A percentile compares a stretch with the other conserved stretches of the same genome.
These are phyloP conservation scores for Slavum lentiscoides DNA, from an alignment of 2,888 invertebrate species.

Conservation along the genomic window DNA sequence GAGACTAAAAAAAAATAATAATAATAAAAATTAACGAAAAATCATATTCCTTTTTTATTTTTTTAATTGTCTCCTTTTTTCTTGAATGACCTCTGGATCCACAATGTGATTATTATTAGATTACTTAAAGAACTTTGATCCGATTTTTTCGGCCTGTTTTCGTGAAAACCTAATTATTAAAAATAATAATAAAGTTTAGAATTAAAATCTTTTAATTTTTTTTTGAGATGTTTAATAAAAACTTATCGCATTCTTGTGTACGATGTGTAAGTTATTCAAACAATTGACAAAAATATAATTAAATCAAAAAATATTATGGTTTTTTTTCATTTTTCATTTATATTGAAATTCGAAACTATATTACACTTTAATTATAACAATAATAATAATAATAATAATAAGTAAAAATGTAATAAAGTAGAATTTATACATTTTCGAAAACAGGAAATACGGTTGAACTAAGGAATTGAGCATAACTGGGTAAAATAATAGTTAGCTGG, in stretches of 20 bases:
- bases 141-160: not conserved
- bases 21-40: not conserved
- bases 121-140: not conserved
- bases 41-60: not conserved
- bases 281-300: not conserved
- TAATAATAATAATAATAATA: too few species aligned
- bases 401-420: not conserved
- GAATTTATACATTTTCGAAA: not conserved
- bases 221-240: not conserved
- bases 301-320: not conserved
- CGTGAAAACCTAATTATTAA: not conserved
- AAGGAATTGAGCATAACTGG: too few species aligned
- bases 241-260: not conserved
- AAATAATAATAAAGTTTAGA: not conserved
- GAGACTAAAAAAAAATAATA: not conserved
- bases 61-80: not conserved
- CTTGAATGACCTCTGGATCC: not conserved
- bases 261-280: not conserved
- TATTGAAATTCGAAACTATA: too few species aligned
- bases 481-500: too few species aligned
- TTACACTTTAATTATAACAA: too few species aligned
- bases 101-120: not conserved
- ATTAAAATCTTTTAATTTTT: not conserved
- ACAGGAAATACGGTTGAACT: too few species aligned
- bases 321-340: too few species aligned